Evolutionary conservation across 2,797 vertebrate genomes (phyloP), one percentile per base, ranked within the genome.

Genomic region (Hypotaenidia philippensis): DNA sequence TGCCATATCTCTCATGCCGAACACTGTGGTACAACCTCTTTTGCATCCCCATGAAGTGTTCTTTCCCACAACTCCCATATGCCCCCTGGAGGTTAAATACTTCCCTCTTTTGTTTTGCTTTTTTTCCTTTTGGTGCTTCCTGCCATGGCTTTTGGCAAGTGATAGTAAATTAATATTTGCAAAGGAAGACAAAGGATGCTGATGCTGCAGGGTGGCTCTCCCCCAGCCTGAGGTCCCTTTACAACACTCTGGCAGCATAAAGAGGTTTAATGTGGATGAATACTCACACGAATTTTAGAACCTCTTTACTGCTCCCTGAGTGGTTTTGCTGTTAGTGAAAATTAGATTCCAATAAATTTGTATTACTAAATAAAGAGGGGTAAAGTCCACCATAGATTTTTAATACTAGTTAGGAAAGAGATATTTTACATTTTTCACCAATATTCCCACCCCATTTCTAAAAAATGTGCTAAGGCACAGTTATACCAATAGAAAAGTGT

Each of bases 71-170:
- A 90, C 92, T 96, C 92, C 83, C 80, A 59, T 70, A 52, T 95
- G 94, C 92, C 93, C 91, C 92, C 94, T 97, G 94, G 76, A 95
- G 94, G 94, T 92, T 82, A 91, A 89, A 94, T 40, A 79, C 63
- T 72, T 91, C 47, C 27, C 26, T 75, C 57, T 29, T 70, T 56
- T 19, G 9, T n/a, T 17, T 8, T 19, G 31, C 22, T 79, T 44
- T 56, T 13, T 40, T 56, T 13, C 1, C 1, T 21, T 49, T 44
- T n/a, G 38, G 2, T 12, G 19, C 19, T 89, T 87, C 29, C 64
- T 68, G 57, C 5, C 18, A 6, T 9, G 13, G 60, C 64, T 69
- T 92, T 83, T 65, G 53, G 47, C 53, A 64, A 80, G 45, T 23
- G 44, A 10, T 34, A 72, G n/a, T 11, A 49, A 80, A 75, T 47